Evolutionary conservation across 2,113 vertebrate genomes (phyloP), one percentile per base, ranked within the genome.

Genomic region (Poeciliopsis occidentalis): DNA sequence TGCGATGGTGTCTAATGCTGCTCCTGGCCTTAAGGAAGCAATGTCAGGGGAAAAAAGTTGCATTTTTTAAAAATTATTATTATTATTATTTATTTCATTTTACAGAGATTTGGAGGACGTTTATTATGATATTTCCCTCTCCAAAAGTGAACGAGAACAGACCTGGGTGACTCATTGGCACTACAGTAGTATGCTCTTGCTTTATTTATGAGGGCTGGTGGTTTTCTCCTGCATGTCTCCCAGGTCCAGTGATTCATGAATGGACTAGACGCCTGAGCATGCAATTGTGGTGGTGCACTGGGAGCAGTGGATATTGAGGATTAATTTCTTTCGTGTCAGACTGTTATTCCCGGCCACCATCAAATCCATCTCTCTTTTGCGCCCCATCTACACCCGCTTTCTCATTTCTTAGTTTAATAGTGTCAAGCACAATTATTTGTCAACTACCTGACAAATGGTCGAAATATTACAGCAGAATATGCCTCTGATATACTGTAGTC

Each of bases 201-300:
- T 83, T 95, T 94, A 95, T 95, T 94, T 93, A 95, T 93, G 88
- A 93, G 87, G 78, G 88, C 87, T 87, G 85, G 80, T 87, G 91
- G 87, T 91, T 91, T 91, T 91, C 85, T 92, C 85, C 86, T 80
- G 88, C 69, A 41, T 76, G 82, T 87, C 89, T 93, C 93, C 87
- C 76, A 90, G 90, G 86, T 84, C 89, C 76, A 73, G 89, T 93
- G 91, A 94, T 94, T 94, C 93, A 94, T 95, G 91, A 94, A 95
- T 93, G 91, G 90, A 93, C 88, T 68, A 87, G 90, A 92, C 87
- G 90, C 79, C 81, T 77, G 87, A 84, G 88, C 81, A 85, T 88
- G 86, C 91, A 92, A 90, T 92, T 89, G 90, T 91, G 81, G 84
- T 87, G 90, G 89, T 93, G 91, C 90, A 92, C 63, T 85, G 90